Conservation (phyloP, 2,113 vertebrate genomes). For the Colossoma macropomum region DNA sequence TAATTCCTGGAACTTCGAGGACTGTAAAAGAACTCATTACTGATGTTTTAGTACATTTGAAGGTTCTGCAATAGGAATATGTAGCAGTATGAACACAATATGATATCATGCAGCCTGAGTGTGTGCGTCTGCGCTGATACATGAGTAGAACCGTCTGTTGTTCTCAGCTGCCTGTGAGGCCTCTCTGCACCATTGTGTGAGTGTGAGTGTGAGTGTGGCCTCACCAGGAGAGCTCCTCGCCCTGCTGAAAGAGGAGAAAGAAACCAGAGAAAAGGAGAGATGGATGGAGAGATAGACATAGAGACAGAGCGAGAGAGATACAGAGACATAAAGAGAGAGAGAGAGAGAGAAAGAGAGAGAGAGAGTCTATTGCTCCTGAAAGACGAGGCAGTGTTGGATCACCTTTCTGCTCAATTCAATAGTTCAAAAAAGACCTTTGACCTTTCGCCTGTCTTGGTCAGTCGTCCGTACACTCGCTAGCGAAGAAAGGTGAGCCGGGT, state of each 20-base stretch:
- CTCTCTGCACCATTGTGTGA: slow-evolving; percentile 22
- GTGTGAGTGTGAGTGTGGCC: slow-evolving; percentile 27
- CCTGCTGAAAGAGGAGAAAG: slow-evolving; percentile 46
- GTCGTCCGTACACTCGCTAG: slow-evolving; percentile 53
- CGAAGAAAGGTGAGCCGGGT: slow-evolving; percentile 26
- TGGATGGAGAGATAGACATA: slow-evolving; percentile 26
- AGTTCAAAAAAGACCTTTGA: slow-evolving; percentile 70
- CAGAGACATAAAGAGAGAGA: background rate
- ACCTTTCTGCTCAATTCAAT: slow-evolving; percentile 58
- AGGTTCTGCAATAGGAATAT: no score
- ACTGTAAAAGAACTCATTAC: no score
- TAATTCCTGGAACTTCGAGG: no score
- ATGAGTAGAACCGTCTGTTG: background rate
- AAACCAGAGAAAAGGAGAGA: slow-evolving; percentile 35
- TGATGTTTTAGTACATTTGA: no score
- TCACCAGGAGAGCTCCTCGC: slow-evolving; percentile 33
- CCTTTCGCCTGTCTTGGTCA: slow-evolving; percentile 68
- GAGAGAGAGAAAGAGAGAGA: background rate
- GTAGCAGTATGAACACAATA: no score
- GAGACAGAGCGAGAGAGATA: slow-evolving; percentile 33
- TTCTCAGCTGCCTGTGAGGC: slow-evolving; percentile 9
- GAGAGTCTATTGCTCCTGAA: slow-evolving; percentile 9
- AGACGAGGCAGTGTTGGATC: slow-evolving; percentile 47
- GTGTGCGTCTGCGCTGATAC: slow-evolving; percentile 30
- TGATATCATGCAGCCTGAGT: background rate